Conservation (phyloP, 1,140 invertebrate genomes). For the Drosophila arizonae region DNA sequence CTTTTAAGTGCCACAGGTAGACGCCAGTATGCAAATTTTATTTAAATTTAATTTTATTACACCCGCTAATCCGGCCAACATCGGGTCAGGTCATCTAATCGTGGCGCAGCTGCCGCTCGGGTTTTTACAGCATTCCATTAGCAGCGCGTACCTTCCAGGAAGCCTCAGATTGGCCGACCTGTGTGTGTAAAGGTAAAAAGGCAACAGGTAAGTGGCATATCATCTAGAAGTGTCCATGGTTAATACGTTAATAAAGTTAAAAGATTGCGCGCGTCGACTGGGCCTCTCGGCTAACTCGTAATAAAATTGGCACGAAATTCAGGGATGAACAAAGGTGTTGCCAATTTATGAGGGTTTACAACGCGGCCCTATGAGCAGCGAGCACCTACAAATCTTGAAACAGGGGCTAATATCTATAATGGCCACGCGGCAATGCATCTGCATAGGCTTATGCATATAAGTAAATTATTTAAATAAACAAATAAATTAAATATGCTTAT, state of each 20-base stretch:
- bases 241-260: slow-evolving; percentile 10
- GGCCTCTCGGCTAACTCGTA: background rate
- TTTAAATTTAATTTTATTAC: slow-evolving; percentile 10
- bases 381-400: background rate
- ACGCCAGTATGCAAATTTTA: slow-evolving; percentile 11
- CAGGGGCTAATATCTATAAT: background rate
- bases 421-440: background rate
- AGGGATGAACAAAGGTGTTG: slow-evolving; percentile 1
- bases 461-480: too few species aligned
- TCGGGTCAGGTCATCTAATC: slow-evolving; percentile 41
- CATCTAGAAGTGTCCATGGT: slow-evolving; percentile 11
- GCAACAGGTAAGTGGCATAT: slow-evolving; percentile 40
- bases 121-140: slow-evolving; percentile 56
- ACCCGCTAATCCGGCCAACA: slow-evolving; percentile 36
- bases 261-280: slow-evolving; percentile 20
- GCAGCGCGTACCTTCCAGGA: slow-evolving; percentile 40
- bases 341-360: slow-evolving; percentile 7
- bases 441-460: too few species aligned
- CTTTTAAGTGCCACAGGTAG: slow-evolving; percentile 52
- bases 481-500: too few species aligned
- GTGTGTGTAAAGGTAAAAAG: slow-evolving; percentile 12
- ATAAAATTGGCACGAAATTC: background rate
- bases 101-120: slow-evolving; percentile 13
- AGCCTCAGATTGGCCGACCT: slow-evolving; percentile 39
- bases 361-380: background rate